Evolutionary conservation across 2,797 vertebrate species (phyloP).

Genomic region (Philypnodon macrostomus): DNA sequence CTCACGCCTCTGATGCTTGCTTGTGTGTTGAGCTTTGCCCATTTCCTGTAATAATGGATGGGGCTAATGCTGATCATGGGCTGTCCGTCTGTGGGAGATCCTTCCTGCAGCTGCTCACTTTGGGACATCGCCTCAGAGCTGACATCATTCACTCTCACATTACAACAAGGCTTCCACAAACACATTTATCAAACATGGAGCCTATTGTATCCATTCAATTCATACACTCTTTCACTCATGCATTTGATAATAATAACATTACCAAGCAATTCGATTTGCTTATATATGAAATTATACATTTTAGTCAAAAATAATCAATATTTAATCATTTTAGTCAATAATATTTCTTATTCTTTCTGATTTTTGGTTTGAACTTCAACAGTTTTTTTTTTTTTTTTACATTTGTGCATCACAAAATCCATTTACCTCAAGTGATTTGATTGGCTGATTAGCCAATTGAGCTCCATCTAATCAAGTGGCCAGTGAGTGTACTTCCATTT

Average conservation of each 20-base stretch:
- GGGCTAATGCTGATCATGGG: slow-evolving; percentile 49
- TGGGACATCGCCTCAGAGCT: slow-evolving; percentile 25
- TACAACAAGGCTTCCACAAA: slow-evolving; percentile 6
- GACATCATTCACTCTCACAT: slow-evolving; percentile 43
- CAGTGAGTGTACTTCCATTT: no score
- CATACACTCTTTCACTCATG: background rate
- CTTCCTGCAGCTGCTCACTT: slow-evolving; percentile 47
- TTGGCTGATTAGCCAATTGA: no score
- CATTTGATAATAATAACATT: background rate
- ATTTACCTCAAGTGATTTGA: no score
- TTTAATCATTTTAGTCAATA: no score
- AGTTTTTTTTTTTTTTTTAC: no score
- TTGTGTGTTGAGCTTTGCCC: slow-evolving; percentile 1
- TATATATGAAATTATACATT: no score
- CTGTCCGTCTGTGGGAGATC: slow-evolving; percentile 39
- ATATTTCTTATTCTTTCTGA: no score
- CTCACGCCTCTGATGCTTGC: background rate
- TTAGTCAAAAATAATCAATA: no score
- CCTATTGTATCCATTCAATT: background rate
- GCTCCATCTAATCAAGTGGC: no score
- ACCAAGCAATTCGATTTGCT: no score
- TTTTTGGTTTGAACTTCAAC: no score
- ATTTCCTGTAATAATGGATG: slow-evolving; percentile 62
- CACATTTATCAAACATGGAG: background rate
- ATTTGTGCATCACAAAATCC: no score